Percentiles rank a stretch among this genome's conserved stretches.
Evolutionary conservation across 2,888 invertebrate genomes (phyloP).

Genomic region (Laspeyria flexula): DNA sequence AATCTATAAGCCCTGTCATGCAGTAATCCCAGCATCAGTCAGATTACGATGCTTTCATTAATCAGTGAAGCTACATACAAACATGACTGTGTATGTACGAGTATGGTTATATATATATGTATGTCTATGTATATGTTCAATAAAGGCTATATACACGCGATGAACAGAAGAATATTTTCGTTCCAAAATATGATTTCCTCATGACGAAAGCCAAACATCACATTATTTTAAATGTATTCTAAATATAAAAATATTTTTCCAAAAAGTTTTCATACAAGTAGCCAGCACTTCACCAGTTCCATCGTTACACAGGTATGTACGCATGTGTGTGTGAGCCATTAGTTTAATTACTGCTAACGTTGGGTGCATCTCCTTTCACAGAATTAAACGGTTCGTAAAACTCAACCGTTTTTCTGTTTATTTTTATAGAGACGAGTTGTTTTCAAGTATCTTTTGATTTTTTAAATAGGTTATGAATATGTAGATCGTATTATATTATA

Average conservation of each 20-base stretch:
- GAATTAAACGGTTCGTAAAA: constrained; percentile 27
- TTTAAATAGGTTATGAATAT: too few species aligned
- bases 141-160: neutral
- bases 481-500: too few species aligned
- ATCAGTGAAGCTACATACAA: neutral
- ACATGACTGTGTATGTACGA: neutral
- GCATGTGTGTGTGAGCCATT: neutral
- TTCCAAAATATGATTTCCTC: too few species aligned
- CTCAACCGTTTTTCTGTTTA: constrained; percentile 4
- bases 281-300: too few species aligned
- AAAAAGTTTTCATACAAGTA: too few species aligned
- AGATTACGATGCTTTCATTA: neutral
- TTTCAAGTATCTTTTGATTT: neutral
- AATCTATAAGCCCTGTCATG: neutral
- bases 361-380: constrained; percentile 33
- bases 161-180: too few species aligned
- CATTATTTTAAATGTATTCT: too few species aligned
- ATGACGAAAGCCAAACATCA: too few species aligned
- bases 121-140: too few species aligned
- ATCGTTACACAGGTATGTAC: neutral
- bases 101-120: too few species aligned
- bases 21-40: neutral
- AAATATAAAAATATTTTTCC: too few species aligned
- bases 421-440: constrained; percentile 3
- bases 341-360: constrained; percentile 17